These are phyloP conservation scores for Rostratula benghalensis DNA, from an alignment of 2,113 vertebrate genomes.

Conservation along the genomic window DNA sequence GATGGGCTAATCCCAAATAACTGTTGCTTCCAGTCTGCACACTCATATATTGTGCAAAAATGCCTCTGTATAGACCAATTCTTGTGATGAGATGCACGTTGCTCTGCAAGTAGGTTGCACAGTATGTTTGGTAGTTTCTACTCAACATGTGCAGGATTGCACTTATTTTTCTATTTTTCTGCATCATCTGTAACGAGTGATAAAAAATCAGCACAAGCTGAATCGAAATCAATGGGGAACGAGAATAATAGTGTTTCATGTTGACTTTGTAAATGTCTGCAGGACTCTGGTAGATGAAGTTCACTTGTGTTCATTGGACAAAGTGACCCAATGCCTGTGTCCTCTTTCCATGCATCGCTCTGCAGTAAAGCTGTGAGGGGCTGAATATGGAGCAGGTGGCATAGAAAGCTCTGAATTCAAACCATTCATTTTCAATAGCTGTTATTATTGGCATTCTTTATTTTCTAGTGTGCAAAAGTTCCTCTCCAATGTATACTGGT, in stretches of 20 bases:
- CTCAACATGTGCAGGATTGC: not conserved
- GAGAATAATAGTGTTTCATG: not conserved
- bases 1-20: not conserved
- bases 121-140: not conserved
- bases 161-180: not conserved
- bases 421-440: not conserved
- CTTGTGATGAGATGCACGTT: accelerated
- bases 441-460: not conserved
- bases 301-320: not conserved
- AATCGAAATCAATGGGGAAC: not conserved
- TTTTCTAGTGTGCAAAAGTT: not conserved
- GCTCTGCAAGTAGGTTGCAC: not conserved
- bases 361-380: not conserved
- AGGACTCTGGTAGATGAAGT: not conserved
- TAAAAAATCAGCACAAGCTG: not conserved
- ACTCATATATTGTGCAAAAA: not conserved
- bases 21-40: not conserved
- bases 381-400: not conserved
- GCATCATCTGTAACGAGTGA: not conserved
- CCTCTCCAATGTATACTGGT: not conserved
- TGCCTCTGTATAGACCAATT: not conserved
- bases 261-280: not conserved
- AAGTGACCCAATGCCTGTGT: not conserved
- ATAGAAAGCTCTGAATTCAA: not conserved
- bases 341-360: not conserved